phyloP scores from a whole-genome alignment of 2,888 invertebrate genomes.

The Adelognathus sp. region DNA sequence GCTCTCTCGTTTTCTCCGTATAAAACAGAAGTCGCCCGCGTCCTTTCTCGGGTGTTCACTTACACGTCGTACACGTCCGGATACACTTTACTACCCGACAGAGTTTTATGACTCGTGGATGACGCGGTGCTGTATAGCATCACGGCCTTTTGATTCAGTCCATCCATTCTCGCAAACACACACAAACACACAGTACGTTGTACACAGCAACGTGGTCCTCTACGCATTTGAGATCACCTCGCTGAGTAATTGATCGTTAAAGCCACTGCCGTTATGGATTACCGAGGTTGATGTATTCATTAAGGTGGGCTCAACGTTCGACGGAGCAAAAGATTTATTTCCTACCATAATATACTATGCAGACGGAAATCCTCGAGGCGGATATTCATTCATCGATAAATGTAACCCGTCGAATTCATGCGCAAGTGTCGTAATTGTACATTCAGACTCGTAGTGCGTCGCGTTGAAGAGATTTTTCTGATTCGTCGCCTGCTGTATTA shows the following conservation, averaged over 20 bases:
- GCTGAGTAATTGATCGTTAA: slow-evolving; percentile 48
- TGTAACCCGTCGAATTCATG: background rate
- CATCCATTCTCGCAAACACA: background rate
- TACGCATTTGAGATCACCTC: slow-evolving; percentile 20
- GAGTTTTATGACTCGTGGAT: slow-evolving; percentile 53
- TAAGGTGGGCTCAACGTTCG: slow-evolving; percentile 24
- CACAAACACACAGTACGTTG: background rate
- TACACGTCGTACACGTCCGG: slow-evolving; percentile 45
- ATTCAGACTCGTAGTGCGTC: background rate
- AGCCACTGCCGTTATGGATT: slow-evolving; percentile 12
- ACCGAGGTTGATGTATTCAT: slow-evolving; percentile 39
- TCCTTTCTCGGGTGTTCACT: slow-evolving; percentile 37
- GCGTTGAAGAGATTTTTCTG: background rate
- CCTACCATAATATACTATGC: background rate
- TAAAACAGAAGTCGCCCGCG: slow-evolving; percentile 15
- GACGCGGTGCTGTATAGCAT: slow-evolving; percentile 12
- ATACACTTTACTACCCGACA: slow-evolving; percentile 46
- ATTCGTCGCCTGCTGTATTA: background rate
- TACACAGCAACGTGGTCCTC: background rate
- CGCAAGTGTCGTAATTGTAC: background rate
- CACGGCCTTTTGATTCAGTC: slow-evolving; percentile 10
- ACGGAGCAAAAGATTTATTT: slow-evolving; percentile 3
- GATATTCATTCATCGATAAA: background rate
- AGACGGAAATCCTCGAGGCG: background rate
- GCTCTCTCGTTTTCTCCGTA: slow-evolving; percentile 21